A percentile compares a stretch with the other conserved stretches of the same genome.
These are phyloP conservation scores for Phymanthus crucifer DNA, from an alignment of 92 coral and sea anemone genomes.

Conservation along the genomic window DNA sequence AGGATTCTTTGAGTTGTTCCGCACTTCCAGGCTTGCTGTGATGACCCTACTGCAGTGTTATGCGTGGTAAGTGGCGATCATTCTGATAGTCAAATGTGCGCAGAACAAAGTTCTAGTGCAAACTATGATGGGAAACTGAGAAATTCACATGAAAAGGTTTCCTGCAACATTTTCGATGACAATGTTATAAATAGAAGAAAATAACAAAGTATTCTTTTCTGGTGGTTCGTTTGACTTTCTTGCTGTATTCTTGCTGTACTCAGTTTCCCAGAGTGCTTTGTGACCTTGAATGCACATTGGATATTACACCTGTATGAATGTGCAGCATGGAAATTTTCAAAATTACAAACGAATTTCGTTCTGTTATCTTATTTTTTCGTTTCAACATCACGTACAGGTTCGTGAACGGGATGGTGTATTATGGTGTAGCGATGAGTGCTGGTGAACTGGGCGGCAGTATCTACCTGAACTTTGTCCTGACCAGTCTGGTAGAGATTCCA, in stretches of 20 bases:
- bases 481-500: conserved; percentile 76
- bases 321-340: not conserved
- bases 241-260: no score
- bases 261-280: no score
- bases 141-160: no score
- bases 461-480: conserved; percentile 68
- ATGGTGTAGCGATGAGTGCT: conserved; percentile 79
- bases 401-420: conserved; percentile 77
- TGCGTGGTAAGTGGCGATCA: conserved; percentile 42
- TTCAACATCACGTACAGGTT: conserved; percentile 47
- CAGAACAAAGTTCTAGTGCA: no score
- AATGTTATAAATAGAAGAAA: no score
- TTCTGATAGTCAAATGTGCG: no score
- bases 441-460: conserved; percentile 89
- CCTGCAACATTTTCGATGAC: no score
- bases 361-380: not conserved
- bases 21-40: conserved; percentile 40
- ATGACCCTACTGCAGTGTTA: conserved; percentile 59
- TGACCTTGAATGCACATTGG: no score
- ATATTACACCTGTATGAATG: no score
- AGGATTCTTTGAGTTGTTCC: conserved; percentile 60
- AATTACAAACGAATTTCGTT: not conserved
- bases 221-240: no score
- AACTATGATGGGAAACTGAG: no score
- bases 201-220: no score